phyloP scores from a whole-genome alignment of 2,797 vertebrate genomes.

The Mastacembelus armatus region DNA sequence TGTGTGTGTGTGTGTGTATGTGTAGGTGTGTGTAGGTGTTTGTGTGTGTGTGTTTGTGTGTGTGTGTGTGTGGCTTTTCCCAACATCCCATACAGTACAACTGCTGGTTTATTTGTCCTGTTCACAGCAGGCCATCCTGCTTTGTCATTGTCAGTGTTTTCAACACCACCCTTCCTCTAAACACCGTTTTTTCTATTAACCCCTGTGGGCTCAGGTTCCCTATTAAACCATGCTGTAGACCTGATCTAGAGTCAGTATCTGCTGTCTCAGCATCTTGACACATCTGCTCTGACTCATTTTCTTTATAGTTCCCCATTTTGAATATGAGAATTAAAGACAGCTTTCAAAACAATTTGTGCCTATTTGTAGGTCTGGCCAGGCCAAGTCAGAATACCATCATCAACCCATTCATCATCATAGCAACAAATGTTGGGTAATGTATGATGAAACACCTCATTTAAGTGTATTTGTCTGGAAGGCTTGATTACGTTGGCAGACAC shows the following conservation, averaged over 20 bases:
- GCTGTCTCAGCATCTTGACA: conserved; percentile 39
- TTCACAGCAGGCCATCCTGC: conserved; percentile 48
- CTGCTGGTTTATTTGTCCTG: conserved; percentile 61
- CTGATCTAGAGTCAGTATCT: conserved; percentile 46
- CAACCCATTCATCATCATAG: conserved; percentile 40
- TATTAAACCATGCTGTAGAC: conserved; percentile 35
- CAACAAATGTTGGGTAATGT: conserved; percentile 48
- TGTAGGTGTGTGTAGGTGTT: conserved; percentile 21
- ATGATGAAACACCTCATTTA: conserved; percentile 54
- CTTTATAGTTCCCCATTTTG: conserved; percentile 57
- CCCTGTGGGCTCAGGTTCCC: conserved; percentile 21
- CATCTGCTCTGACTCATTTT: conserved; percentile 71
- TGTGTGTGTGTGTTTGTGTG: conserved; percentile 29
- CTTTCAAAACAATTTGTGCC: conserved; percentile 60
- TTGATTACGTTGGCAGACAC: conserved; percentile 10
- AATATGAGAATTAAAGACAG: conserved; percentile 57
- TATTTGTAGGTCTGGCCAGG: conserved; percentile 68
- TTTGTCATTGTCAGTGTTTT: conserved; percentile 44
- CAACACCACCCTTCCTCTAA: conserved; percentile 46
- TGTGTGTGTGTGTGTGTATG: conserved; percentile 29
- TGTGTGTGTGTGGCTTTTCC: conserved; percentile 38
- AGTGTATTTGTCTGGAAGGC: background rate
- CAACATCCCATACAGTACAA: conserved; percentile 48
- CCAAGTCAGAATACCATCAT: conserved; percentile 62
- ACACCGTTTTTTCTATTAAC: conserved; percentile 42